Percentiles rank a stretch among this genome's conserved stretches.
phyloP scores from a whole-genome alignment of 2,888 invertebrate species.

The Xestobium rufovillosum region DNA sequence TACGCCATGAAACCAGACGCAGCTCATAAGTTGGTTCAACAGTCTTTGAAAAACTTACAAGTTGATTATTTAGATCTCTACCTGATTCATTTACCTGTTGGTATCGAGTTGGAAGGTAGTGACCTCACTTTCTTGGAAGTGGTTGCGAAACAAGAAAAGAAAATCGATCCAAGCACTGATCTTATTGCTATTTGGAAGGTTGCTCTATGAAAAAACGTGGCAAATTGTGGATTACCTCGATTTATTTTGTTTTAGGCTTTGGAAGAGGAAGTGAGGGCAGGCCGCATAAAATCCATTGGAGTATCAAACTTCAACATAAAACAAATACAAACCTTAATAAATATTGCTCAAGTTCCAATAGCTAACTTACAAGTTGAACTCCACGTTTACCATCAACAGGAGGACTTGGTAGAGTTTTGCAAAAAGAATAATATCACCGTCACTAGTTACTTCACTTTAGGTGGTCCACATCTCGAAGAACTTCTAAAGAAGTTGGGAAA shows the following conservation, averaged over 20 bases:
- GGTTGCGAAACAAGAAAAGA: too few species aligned
- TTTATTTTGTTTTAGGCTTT: too few species aligned
- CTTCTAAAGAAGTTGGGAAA: too few species aligned
- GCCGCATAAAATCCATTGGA: background rate
- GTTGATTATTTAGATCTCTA: constrained; percentile 22
- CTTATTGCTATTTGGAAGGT: background rate
- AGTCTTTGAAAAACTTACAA: constrained; percentile 46
- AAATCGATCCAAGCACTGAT: background rate
- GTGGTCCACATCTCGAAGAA: too few species aligned
- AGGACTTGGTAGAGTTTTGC: constrained; percentile 40
- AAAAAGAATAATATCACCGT: constrained; percentile 38
- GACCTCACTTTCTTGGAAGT: too few species aligned
- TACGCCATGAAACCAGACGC: constrained; percentile 50
- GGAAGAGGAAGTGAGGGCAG: background rate
- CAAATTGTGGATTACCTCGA: too few species aligned
- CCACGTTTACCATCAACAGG: constrained; percentile 44
- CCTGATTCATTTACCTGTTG: background rate
- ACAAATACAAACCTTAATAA: background rate
- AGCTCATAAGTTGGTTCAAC: constrained; percentile 54
- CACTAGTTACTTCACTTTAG: constrained; percentile 25
- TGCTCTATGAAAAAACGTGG: too few species aligned
- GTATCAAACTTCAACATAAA: background rate
- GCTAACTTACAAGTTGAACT: constrained; percentile 59
- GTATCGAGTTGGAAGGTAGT: background rate
- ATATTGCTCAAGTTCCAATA: constrained; percentile 26